Percentiles rank a stretch among this genome's conserved stretches.
Conservation (phyloP, 2,113 vertebrate genomes). For the Anser brachyrhynchus region DNA sequence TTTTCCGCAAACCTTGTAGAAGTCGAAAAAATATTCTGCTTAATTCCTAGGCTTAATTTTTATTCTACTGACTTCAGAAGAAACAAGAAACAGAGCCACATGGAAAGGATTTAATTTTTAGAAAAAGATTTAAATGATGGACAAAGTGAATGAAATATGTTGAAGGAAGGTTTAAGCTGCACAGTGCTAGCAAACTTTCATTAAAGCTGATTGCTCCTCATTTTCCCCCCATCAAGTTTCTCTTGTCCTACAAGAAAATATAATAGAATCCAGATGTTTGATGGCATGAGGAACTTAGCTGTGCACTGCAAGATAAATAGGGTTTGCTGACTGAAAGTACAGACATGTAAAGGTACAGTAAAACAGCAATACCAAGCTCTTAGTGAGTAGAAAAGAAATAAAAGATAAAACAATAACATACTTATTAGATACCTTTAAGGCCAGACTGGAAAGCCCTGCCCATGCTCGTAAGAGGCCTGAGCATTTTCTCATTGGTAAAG, state of each 20-base stretch:
- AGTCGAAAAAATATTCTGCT: not conserved
- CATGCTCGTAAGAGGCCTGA: not conserved
- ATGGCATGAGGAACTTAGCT: not conserved
- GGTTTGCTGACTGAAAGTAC: not conserved
- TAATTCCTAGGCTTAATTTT: not conserved
- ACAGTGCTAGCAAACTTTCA: slow-evolving; percentile 34
- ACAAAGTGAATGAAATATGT: not conserved
- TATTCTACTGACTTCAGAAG: not conserved
- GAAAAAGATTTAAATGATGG: slow-evolving; percentile 20
- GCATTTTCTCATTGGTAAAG: not conserved
- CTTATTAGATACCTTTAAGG: not conserved
- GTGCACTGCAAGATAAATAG: not conserved
- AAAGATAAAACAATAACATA: not conserved
- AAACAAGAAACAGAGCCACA: not conserved
- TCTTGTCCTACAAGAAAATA: slow-evolving; percentile 47
- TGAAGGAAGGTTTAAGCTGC: not conserved
- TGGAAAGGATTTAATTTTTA: slow-evolving; percentile 41
- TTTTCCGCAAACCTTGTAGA: not conserved
- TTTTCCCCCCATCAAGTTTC: slow-evolving; percentile 33
- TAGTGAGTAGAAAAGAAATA: not conserved
- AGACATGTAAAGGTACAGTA: not conserved
- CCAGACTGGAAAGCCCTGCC: not conserved
- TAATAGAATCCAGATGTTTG: slow-evolving; percentile 65
- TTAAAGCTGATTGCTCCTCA: slow-evolving; percentile 51
- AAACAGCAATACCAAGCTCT: not conserved